These are phyloP conservation scores for Tryphoninae sp. DNA, from an alignment of 2,888 invertebrate genomes.

Conservation along the genomic window DNA sequence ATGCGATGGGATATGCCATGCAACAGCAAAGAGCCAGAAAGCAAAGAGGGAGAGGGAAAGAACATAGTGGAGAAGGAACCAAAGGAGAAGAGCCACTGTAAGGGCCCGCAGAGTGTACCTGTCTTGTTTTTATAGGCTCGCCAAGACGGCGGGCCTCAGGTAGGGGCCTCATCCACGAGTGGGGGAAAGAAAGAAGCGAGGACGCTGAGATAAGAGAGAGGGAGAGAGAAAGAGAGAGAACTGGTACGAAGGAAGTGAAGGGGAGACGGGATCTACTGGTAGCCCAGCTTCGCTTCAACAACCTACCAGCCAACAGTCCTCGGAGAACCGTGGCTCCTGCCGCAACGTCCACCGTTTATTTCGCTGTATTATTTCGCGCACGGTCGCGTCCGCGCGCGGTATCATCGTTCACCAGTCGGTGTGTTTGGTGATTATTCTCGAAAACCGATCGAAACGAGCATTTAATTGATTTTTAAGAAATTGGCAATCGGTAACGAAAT, in stretches of 20 bases:
- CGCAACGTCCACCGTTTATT: slow-evolving; percentile 63
- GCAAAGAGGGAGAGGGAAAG: slow-evolving; percentile 38
- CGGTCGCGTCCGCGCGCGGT: slow-evolving; percentile 33
- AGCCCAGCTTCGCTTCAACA: slow-evolving; percentile 73
- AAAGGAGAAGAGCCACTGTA: slow-evolving; percentile 80
- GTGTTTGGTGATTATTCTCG: slow-evolving; percentile 16
- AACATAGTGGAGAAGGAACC: slow-evolving; percentile 70
- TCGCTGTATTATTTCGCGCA: slow-evolving; percentile 51
- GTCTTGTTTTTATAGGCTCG: slow-evolving; percentile 81
- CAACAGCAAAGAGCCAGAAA: slow-evolving; percentile 40
- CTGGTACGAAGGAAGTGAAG: slow-evolving; percentile 69
- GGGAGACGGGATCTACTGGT: slow-evolving; percentile 68
- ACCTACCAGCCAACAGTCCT: slow-evolving; percentile 77
- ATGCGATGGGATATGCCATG: slow-evolving; percentile 64
- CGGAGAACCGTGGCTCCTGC: slow-evolving; percentile 75
- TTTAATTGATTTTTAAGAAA: neutral
- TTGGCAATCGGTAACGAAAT: neutral
- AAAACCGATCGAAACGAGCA: neutral
- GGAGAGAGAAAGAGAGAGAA: slow-evolving; percentile 63
- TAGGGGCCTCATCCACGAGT: slow-evolving; percentile 65
- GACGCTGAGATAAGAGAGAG: slow-evolving; percentile 63
- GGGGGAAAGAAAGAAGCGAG: slow-evolving; percentile 68
- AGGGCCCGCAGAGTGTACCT: slow-evolving; percentile 80
- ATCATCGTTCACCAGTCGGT: slow-evolving; percentile 11
- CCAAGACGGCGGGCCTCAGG: slow-evolving; percentile 77